A percentile compares a stretch with the other conserved stretches of the same genome.
Conservation (phyloP, 2,113 vertebrate genomes). For the Ptilorrhoa leucosticta region DNA sequence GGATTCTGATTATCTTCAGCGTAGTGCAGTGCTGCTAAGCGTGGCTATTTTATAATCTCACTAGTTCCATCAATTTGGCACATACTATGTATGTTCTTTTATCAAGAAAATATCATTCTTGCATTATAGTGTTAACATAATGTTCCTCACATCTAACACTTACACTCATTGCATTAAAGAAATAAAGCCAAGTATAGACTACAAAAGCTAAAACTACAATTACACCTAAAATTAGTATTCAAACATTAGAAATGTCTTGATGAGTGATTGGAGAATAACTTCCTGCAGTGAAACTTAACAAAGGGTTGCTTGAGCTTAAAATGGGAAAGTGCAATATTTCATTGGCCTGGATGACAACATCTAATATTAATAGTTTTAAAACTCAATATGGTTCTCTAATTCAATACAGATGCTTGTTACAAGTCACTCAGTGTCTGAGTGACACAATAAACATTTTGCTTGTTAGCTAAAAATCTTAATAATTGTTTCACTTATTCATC, state of each 20-base stretch:
- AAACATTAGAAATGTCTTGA: not conserved
- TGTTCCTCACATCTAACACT: not conserved
- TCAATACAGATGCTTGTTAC: constrained; percentile 1
- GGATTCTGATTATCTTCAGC: not conserved
- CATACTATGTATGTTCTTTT: accelerated
- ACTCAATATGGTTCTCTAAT: not conserved
- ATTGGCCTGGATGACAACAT: not conserved
- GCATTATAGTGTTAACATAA: accelerated
- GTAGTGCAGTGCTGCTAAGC: not conserved
- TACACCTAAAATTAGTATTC: not conserved
- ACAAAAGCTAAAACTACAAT: not conserved
- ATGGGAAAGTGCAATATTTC: not conserved
- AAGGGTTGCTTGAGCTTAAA: not conserved
- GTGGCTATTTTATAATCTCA: not conserved
- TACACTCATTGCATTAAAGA: not conserved
- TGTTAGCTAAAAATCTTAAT: constrained; percentile 6
- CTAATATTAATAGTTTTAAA: constrained; percentile 1
- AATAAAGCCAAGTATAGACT: not conserved
- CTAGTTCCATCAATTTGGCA: not conserved
- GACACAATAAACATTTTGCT: constrained; percentile 23
- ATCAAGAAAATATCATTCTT: not conserved
- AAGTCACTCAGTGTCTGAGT: not conserved
- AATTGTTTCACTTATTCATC: constrained; percentile 24
- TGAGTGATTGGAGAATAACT: not conserved
- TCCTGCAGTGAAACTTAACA: not conserved